Conservation (phyloP, 2,888 invertebrate species). For the Gari tellinella region DNA sequence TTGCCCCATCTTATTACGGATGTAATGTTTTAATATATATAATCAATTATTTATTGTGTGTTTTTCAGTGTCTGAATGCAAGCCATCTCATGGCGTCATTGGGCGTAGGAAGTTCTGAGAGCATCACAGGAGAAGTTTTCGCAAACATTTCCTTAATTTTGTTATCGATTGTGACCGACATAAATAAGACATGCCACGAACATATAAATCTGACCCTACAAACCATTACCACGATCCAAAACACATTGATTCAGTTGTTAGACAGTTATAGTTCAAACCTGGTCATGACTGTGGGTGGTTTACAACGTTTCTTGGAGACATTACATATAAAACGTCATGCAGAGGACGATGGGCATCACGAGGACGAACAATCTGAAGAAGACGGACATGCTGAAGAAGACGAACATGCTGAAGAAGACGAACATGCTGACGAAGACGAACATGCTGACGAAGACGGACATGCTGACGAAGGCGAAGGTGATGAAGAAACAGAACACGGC, state of each 20-base stretch:
- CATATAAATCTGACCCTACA: neutral
- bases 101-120: neutral
- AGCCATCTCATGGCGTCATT: neutral
- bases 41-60: no score
- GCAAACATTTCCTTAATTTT: slow-evolving; percentile 9
- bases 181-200: slow-evolving; percentile 5
- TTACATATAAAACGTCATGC: neutral
- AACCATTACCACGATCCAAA: neutral
- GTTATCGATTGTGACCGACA: neutral
- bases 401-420: neutral
- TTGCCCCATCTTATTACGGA: no score
- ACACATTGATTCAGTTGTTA: no score
- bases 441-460: neutral
- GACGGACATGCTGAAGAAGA: neutral
- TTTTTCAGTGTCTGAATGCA: slow-evolving; percentile 26
- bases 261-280: neutral
- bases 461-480: neutral
- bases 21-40: no score
- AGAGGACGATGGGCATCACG: neutral
- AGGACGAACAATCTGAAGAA: slow-evolving; percentile 1
- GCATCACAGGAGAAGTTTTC: slow-evolving; percentile 8
- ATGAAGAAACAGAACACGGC: no score
- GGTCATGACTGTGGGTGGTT: neutral
- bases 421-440: slow-evolving; percentile 2
- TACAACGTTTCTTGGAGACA: slow-evolving; percentile 1